Conservation (phyloP, 2,888 invertebrate species). For the Campoletis raptor region DNA sequence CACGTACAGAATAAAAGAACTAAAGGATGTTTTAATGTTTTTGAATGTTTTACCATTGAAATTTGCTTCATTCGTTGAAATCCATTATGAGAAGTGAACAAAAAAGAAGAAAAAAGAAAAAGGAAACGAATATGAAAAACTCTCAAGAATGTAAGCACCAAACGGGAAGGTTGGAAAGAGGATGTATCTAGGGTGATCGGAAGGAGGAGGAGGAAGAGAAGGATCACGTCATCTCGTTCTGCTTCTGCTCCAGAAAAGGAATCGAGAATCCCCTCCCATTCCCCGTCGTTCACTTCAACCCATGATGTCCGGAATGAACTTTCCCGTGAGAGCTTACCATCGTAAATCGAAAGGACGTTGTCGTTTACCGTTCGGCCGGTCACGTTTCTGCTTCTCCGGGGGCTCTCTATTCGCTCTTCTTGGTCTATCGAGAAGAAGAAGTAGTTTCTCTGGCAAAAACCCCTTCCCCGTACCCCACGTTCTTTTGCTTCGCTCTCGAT, state of each 20-base stretch:
- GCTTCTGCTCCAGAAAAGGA: constrained; percentile 54
- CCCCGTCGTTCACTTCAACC: constrained; percentile 30
- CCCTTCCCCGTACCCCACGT: constrained; percentile 24
- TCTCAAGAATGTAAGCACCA: neutral
- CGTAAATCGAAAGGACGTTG: constrained; percentile 74
- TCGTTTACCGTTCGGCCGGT: constrained; percentile 73
- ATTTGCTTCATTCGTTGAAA: neutral
- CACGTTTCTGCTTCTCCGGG: constrained; percentile 71
- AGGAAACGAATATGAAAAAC: constrained; percentile 4
- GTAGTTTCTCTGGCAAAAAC: constrained; percentile 37
- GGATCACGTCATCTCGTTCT: constrained; percentile 61
- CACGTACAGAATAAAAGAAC: neutral
- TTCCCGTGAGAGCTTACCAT: constrained; percentile 71
- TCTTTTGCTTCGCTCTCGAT: constrained; percentile 24
- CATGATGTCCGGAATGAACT: constrained; percentile 67
- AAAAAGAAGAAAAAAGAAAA: neutral
- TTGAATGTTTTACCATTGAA: neutral
- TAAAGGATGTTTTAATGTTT: neutral
- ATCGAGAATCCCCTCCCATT: constrained; percentile 52
- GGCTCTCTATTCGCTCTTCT: constrained; percentile 55
- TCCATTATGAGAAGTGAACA: constrained; percentile 7
- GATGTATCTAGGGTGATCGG: constrained; percentile 31
- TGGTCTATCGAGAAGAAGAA: constrained; percentile 40
- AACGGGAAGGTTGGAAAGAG: constrained; percentile 15
- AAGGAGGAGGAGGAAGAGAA: constrained; percentile 10